Percentiles rank a stretch among this genome's conserved stretches.
Evolutionary conservation across 92 coral and sea anemone species (phyloP).

Genomic region (Palythoa grandis): DNA sequence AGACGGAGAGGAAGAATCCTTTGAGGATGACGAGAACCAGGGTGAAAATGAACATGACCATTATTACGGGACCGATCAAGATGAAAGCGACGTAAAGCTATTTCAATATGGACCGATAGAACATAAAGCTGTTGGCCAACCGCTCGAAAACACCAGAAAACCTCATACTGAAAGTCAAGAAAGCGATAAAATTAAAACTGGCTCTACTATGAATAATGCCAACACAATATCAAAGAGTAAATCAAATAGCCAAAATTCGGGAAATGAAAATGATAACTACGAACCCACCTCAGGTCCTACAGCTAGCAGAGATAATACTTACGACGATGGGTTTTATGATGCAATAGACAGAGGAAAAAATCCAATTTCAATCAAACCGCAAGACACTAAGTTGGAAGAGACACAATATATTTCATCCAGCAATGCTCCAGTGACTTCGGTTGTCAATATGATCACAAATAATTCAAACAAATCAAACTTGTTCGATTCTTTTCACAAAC

Average conservation of each 20-base stretch:
- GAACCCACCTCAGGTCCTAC: constrained; percentile 45
- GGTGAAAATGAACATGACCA: not conserved
- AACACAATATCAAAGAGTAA: not conserved
- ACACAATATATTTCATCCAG: not conserved
- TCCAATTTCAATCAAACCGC: constrained; percentile 21
- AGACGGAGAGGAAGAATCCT: not conserved
- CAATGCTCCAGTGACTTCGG: not conserved
- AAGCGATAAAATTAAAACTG: not conserved
- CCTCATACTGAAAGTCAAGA: not conserved
- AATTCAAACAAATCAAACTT: not conserved
- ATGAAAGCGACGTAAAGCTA: constrained; percentile 12
- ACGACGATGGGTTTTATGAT: constrained; percentile 77
- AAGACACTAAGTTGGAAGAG: not conserved
- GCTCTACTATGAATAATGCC: not conserved
- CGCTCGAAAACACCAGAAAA: constrained; percentile 8
- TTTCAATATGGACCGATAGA: constrained; percentile 37
- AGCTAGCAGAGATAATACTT: constrained; percentile 56
- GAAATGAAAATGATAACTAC: not conserved
- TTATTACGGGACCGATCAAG: not conserved
- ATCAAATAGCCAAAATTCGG: not conserved
- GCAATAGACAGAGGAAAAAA: constrained; percentile 61
- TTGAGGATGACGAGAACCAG: constrained; percentile 8
- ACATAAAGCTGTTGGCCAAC: constrained; percentile 26
- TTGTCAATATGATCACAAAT: not conserved
- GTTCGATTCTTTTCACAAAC: not conserved